Percentiles rank a stretch among this genome's conserved stretches.
Evolutionary conservation across 2,888 invertebrate genomes (phyloP).

Genomic region (Patella pellucida): DNA sequence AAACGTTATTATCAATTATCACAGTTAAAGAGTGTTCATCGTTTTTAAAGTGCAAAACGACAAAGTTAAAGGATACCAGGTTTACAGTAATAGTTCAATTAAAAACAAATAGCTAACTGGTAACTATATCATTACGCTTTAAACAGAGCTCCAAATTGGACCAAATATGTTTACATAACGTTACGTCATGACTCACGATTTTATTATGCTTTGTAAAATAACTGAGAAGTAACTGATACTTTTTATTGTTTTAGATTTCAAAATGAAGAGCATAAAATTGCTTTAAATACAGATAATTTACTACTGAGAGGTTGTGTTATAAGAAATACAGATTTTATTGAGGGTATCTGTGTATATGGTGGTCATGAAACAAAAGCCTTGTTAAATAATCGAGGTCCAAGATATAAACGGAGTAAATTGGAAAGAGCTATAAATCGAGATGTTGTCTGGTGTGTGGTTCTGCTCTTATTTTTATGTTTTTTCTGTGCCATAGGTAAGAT

Average conservation of each 20-base stretch:
- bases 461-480: slow-evolving; percentile 89
- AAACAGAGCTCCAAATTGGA: too few relatives aligned
- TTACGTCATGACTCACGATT: too few relatives aligned
- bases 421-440: slow-evolving; percentile 96
- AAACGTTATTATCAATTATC: too few relatives aligned
- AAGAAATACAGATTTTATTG: slow-evolving; percentile 96
- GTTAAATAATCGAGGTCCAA: slow-evolving; percentile 95
- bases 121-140: too few relatives aligned
- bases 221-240: too few relatives aligned
- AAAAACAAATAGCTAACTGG: too few relatives aligned
- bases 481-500: slow-evolving; percentile 85
- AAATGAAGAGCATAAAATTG: slow-evolving; percentile 73
- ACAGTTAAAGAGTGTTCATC: too few relatives aligned
- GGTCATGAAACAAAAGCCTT: slow-evolving; percentile 98
- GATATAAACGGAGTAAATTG: slow-evolving; percentile 91
- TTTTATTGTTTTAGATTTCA: slow-evolving; percentile 59
- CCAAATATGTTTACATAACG: too few relatives aligned
- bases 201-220: too few relatives aligned
- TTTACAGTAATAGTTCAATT: too few relatives aligned
- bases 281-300: slow-evolving; percentile 83
- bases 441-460: slow-evolving; percentile 95
- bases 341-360: slow-evolving; percentile 96
- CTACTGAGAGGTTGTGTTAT: slow-evolving; percentile 92
- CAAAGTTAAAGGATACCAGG: too few relatives aligned
- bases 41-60: too few relatives aligned